phyloP scores from a whole-genome alignment of 2,888 invertebrate species.

The Disparrhopalites patrizii region DNA sequence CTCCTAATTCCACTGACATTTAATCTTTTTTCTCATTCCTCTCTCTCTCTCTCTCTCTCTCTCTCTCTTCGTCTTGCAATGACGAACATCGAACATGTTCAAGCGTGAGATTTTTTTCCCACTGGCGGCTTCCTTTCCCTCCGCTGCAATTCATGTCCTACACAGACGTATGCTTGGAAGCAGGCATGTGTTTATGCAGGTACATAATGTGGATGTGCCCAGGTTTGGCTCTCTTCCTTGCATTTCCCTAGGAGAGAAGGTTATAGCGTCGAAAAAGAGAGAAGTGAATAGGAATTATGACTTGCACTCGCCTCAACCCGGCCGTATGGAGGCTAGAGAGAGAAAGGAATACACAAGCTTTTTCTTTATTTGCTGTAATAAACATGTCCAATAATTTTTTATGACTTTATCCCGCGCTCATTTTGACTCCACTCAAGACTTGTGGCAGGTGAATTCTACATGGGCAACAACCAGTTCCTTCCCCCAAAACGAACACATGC shows the following conservation, averaged over 20 bases:
- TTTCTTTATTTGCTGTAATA: conserved; percentile 5
- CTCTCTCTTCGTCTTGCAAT: not conserved
- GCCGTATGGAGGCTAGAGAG: not conserved
- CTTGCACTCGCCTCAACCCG: no score
- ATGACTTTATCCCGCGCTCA: not conserved
- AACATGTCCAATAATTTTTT: conserved; percentile 21
- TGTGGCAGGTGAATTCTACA: not conserved
- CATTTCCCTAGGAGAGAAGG: no score
- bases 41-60: not conserved
- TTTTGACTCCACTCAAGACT: not conserved
- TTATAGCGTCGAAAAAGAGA: no score
- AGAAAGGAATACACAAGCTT: not conserved
- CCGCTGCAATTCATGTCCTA: not conserved
- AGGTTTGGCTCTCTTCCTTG: no score
- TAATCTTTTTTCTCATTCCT: conserved; percentile 2
- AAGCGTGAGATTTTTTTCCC: conserved; percentile 2
- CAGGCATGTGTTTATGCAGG: no score
- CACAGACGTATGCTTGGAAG: no score
- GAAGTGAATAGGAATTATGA: no score
- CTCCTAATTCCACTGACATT: conserved; percentile 23
- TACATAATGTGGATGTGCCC: no score
- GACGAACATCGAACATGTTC: not conserved
- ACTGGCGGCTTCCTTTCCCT: conserved; percentile 2
- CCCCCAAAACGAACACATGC: no score
- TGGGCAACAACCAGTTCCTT: no score